A percentile compares a stretch with the other conserved stretches of the same genome.
Evolutionary conservation across 2,888 invertebrate species (phyloP).

Genomic region (Stenurella melanura): DNA sequence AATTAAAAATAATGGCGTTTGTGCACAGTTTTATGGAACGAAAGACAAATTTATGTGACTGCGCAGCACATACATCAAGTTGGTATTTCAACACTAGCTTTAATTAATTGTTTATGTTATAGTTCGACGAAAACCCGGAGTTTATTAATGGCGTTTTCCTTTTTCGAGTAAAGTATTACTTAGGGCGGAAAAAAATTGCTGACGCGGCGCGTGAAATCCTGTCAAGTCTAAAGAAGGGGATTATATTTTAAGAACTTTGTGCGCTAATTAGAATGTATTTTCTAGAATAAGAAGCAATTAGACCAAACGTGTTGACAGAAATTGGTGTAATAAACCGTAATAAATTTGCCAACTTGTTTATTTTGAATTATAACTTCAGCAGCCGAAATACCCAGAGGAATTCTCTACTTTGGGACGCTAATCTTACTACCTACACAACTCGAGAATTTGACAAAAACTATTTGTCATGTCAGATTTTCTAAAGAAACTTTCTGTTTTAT

Average conservation of each 20-base stretch:
- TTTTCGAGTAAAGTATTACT: conserved; percentile 37
- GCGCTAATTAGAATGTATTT: conserved; percentile 62
- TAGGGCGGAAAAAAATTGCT: conserved; percentile 57
- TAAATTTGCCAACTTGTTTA: conserved; percentile 44
- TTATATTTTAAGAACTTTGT: conserved; percentile 61
- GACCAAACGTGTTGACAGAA: conserved; percentile 55
- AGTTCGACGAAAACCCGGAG: conserved; percentile 59
- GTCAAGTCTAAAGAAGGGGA: conserved; percentile 46
- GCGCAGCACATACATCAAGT: conserved; percentile 55
- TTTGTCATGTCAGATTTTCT: conserved; percentile 62
- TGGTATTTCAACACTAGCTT: conserved; percentile 61
- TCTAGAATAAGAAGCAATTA: conserved; percentile 58
- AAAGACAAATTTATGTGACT: conserved; percentile 60
- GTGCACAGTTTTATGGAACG: conserved; percentile 57
- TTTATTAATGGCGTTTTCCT: conserved; percentile 51
- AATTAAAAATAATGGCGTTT: conserved; percentile 59
- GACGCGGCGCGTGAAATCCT: neutral
- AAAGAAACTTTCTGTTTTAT: conserved; percentile 49
- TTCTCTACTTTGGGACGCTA: conserved; percentile 22
- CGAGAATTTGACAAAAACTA: conserved; percentile 52
- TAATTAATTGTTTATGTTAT: conserved; percentile 63
- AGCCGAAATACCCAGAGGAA: conserved; percentile 14
- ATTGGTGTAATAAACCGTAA: conserved; percentile 56
- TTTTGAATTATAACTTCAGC: conserved; percentile 35
- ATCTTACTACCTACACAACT: conserved; percentile 41